phyloP scores from a whole-genome alignment of 2,113 vertebrate species.

The Arothron firmamentum region DNA sequence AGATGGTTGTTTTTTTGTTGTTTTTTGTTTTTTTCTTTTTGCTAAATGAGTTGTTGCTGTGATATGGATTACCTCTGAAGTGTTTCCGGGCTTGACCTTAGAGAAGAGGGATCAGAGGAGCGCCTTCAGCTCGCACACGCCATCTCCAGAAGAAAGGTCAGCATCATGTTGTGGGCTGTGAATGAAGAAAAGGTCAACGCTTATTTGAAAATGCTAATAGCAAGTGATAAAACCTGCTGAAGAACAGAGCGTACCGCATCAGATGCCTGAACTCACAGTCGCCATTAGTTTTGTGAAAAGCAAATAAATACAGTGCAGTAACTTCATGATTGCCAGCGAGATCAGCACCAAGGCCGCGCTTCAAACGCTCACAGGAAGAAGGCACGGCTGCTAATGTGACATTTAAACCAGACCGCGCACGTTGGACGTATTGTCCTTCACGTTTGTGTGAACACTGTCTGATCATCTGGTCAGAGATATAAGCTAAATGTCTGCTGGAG shows the following conservation, averaged over 20 bases:
- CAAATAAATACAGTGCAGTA: no score
- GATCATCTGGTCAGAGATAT: constrained; percentile 5
- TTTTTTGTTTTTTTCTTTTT: background rate
- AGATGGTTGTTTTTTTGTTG: constrained; percentile 1
- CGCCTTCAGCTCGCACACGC: constrained; percentile 30
- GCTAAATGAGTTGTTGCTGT: background rate
- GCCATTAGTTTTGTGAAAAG: no score
- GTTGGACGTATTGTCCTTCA: constrained; percentile 35
- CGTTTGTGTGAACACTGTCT: constrained; percentile 19
- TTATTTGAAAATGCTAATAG: constrained; percentile 38
- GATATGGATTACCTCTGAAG: background rate
- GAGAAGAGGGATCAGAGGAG: constrained; percentile 26
- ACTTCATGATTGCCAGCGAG: background rate
- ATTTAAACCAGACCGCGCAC: constrained; percentile 48
- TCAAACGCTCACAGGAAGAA: background rate
- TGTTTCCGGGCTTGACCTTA: constrained; percentile 45
- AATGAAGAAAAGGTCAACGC: constrained; percentile 58
- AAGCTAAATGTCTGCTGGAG: constrained; percentile 17
- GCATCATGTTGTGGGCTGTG: constrained; percentile 35
- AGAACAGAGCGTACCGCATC: constrained; percentile 15
- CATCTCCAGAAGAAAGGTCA: constrained; percentile 59
- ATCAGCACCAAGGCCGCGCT: background rate
- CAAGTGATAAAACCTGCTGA: constrained; percentile 30
- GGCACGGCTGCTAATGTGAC: constrained; percentile 59
- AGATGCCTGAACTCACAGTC: constrained; percentile 5